Base-by-base conservation (phyloP, 2,113 vertebrate genomes). In the Amphilophus citrinellus region DNA sequence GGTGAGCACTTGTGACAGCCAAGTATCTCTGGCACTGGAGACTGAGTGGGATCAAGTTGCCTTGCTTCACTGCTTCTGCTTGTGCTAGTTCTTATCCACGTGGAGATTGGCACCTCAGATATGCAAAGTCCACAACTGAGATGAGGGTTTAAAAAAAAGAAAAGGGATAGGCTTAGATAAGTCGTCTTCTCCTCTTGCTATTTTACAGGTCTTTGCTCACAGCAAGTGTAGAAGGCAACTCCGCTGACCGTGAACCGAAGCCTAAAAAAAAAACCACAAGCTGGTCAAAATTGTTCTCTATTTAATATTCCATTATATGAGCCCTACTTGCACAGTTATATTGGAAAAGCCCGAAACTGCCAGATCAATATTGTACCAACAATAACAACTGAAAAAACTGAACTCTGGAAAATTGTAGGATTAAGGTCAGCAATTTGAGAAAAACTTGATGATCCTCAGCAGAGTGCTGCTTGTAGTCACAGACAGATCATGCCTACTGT, bases 1-100 rank as follows among this genome's bases (percentile, higher is more conserved):
- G 94, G 93, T 84, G 84, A 91, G 89, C 76, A 57, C 39, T 10
- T 58, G 85, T 91, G 80, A 93, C 92, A 90, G 94, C 92, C 92
- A 92, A 91, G 83, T 71, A 39, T 90, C 82, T 91, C 84, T 91
- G 91, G 90, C 86, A 59, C 11, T 3, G 61, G 13, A 24, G 71
- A 80, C 56, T 1, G 71, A 82, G 47, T 13, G 35, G 53, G 80
- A 91, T 91, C 32, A 20, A 71, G 87, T 84, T 77, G 77, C 88
- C 13, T 66, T 13, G 78, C 66, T 77, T 91, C 89, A 86, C 88
- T 82, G 83, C 76, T 87, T 47, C 56, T 58, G 76, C 61, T 75
- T 47, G 22, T 76, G 84, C 82, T 76, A 4, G 61, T 61, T 27
- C 84, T 84, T 24, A 90, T 91, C 88, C 78, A 89, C 87, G 79